These are phyloP conservation scores for Leptothorax acervorum DNA, from an alignment of 2,888 invertebrate genomes.

Conservation along the genomic window DNA sequence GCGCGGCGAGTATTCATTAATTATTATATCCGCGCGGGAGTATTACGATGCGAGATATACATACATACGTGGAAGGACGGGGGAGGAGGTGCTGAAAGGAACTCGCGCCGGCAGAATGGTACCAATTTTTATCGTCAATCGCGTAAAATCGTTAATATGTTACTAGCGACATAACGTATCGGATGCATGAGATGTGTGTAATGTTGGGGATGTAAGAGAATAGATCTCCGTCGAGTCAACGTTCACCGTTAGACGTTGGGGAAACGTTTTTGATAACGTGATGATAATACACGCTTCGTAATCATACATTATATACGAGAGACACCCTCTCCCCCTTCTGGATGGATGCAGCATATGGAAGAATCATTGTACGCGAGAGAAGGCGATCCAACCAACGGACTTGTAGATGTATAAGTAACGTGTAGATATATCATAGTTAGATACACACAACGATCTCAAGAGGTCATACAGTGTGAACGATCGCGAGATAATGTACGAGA, in stretches of 20 bases:
- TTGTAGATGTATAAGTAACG: slow-evolving; percentile 81
- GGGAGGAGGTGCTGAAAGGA: slow-evolving; percentile 44
- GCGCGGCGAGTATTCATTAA: slow-evolving; percentile 66
- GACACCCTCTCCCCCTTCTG: slow-evolving; percentile 45
- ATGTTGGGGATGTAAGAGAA: background rate
- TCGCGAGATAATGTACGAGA: slow-evolving; percentile 66
- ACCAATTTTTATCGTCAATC: slow-evolving; percentile 31
- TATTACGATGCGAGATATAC: slow-evolving; percentile 25
- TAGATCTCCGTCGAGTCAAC: background rate
- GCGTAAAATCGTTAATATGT: slow-evolving; percentile 28
- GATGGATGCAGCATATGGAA: slow-evolving; percentile 6
- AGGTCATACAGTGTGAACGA: slow-evolving; percentile 78
- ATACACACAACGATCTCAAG: slow-evolving; percentile 84
- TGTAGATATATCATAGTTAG: slow-evolving; percentile 85
- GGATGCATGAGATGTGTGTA: slow-evolving; percentile 24
- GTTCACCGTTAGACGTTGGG: background rate
- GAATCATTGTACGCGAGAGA: slow-evolving; percentile 50
- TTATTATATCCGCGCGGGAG: slow-evolving; percentile 51
- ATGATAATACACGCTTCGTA: slow-evolving; percentile 33
- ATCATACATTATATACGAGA: slow-evolving; percentile 43
- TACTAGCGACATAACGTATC: slow-evolving; percentile 37
- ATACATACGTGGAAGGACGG: background rate
- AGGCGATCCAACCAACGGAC: slow-evolving; percentile 68
- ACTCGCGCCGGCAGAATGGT: slow-evolving; percentile 20
- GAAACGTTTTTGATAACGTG: slow-evolving; percentile 16